Evolutionary conservation across 2,113 vertebrate genomes (phyloP), one percentile per base, ranked within the genome.

Genomic region (Hassar affinis): DNA sequence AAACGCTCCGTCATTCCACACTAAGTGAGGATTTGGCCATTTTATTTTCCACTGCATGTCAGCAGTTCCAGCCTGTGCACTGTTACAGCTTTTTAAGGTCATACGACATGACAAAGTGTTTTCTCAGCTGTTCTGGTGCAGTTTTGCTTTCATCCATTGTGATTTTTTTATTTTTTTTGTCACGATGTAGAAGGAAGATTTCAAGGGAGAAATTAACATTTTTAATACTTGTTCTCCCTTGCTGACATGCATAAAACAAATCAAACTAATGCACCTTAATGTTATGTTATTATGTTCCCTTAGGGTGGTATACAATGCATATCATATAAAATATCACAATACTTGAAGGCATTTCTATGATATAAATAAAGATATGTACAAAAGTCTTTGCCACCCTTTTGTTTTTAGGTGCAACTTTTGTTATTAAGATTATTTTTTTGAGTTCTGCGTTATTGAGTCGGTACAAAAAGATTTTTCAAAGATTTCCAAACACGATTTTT

Each of bases 11-110:
- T 35, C 79, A 25, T 61, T 59, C 42, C n/a, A 57, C 35, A 57
- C 49, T 42, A 69, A 42, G n/a, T 1, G 15, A 81, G 9, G 20
- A 27, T 72, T 22, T 3, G 1, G 22, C 22, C 15, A n/a, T 71
- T 69, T 54, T 47, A 38, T 74, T 74, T 82, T 82, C 38, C 54
- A 33, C 71, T 59, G n/a, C 22, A 30, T 61, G 68, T 42, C 69
- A 45, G 54, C 64, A 38, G 2, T 69, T 64, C 11, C 42, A 62
- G n/a, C 15, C 22, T 74, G n/a, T 74, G 52, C 11, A 1, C 35
- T 74, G 38, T 45, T 81, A 17, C 15, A 35, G 3, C 9, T 42
- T 10, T 47, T 72, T n/a, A 47, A 72, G 42, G 25, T 47, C 69
- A 27, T 72, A n/a, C 2, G 6, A 9, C 18, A 30, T 12, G 66